A percentile compares a stretch with the other conserved stretches of the same genome.
Evolutionary conservation across 2,888 invertebrate genomes (phyloP).

Genomic region (Fragum fragum): DNA sequence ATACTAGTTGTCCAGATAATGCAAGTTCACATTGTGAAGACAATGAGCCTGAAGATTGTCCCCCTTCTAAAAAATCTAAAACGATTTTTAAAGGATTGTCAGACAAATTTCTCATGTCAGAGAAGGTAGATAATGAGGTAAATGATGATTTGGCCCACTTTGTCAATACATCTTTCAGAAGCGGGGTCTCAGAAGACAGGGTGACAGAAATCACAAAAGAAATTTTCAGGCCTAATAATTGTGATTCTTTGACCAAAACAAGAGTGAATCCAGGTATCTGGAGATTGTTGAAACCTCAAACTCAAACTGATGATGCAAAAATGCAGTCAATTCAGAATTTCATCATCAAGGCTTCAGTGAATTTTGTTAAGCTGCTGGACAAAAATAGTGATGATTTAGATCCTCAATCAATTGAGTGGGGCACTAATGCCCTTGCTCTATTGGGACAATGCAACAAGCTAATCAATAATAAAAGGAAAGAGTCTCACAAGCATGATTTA

Average conservation of each 20-base stretch:
- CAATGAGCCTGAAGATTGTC: neutral
- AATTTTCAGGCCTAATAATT: conserved; percentile 43
- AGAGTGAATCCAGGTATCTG: conserved; percentile 46
- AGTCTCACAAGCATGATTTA: conserved; percentile 24
- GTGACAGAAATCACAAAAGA: conserved; percentile 24
- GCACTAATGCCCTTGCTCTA: conserved; percentile 43
- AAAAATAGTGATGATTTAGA: conserved; percentile 20
- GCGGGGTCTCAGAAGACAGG: conserved; percentile 39
- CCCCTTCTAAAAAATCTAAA: neutral
- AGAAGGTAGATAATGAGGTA: conserved; percentile 29
- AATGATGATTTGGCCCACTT: conserved; percentile 37
- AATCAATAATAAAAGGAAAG: conserved; percentile 23
- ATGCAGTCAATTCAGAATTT: conserved; percentile 31
- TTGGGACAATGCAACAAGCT: conserved; percentile 38
- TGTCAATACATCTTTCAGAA: conserved; percentile 44
- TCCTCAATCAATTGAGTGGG: conserved; percentile 30
- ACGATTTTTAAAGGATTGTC: conserved; percentile 14
- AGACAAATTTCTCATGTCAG: conserved; percentile 29
- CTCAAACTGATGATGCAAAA: conserved; percentile 41
- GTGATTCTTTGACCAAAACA: conserved; percentile 40
- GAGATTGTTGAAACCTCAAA: conserved; percentile 30
- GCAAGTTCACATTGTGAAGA: neutral
- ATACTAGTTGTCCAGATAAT: neutral
- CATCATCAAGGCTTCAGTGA: conserved; percentile 28
- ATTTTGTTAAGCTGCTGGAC: conserved; percentile 32